Conservation (phyloP, 2,888 invertebrate species). For the Scrobipalpa costella region DNA sequence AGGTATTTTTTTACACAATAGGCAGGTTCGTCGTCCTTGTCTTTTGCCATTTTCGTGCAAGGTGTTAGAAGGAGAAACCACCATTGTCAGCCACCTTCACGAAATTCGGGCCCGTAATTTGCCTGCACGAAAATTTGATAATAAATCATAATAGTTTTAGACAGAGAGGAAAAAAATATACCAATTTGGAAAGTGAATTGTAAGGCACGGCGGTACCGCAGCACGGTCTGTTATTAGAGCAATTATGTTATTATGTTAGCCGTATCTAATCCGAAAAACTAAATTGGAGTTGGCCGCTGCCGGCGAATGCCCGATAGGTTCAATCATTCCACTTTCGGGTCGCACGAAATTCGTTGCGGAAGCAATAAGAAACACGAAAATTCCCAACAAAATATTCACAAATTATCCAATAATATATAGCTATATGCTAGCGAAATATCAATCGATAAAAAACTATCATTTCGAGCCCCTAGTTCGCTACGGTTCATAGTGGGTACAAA, state of each 20-base stretch:
- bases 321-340: conserved; percentile 77
- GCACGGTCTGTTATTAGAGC: conserved; percentile 77
- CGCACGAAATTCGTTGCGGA: conserved; percentile 81
- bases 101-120: conserved; percentile 74
- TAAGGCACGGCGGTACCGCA: conserved; percentile 74
- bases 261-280: conserved; percentile 81
- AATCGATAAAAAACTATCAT: conserved; percentile 54
- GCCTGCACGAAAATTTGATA: conserved; percentile 80
- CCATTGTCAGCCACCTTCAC: conserved; percentile 50
- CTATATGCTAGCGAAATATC: conserved; percentile 55
- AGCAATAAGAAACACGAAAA: conserved; percentile 80
- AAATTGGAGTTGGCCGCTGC: conserved; percentile 80
- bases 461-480: conserved; percentile 65
- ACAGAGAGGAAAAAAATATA: conserved; percentile 76
- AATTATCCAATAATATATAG: conserved; percentile 67
- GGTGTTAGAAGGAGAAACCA: conserved; percentile 60
- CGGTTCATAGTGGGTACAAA: conserved; percentile 75
- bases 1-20: conserved; percentile 64
- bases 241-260: conserved; percentile 81
- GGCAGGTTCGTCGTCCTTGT: conserved; percentile 58
- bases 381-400: conserved; percentile 63
- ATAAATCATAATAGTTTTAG: conserved; percentile 81
- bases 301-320: conserved; percentile 78
- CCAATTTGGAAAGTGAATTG: conserved; percentile 81
- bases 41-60: conserved; percentile 42